Base-by-base conservation (phyloP, 2,113 vertebrate genomes). In the Heliornis fulica region DNA sequence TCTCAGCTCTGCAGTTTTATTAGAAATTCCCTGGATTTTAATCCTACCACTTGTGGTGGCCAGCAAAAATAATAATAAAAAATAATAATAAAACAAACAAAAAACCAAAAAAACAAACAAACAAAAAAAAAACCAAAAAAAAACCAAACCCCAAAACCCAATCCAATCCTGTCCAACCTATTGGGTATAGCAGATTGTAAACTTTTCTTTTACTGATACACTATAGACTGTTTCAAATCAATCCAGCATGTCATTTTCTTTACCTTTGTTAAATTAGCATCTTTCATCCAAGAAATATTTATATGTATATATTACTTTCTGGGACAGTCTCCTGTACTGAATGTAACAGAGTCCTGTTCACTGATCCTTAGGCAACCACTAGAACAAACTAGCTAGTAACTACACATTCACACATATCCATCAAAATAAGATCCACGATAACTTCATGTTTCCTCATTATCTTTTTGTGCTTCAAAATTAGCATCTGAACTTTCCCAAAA, bases 331-430 rank as follows among this genome's bases (percentile, higher is more conserved):
- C 41, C 36, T 61, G 22, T 29, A 21, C 23, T 66, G 54, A 57
- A 38, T 28, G 53, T 56, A 80, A 61, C 29, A 16, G 82, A 89
- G 84, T 87, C 74, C 31, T 65, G n/a, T 45, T 81, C 82, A n/a
- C 77, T 91, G 31, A 34, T 96, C 75, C 81, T 78, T 87, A 85
- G 36, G 93, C 93, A 96, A 95, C 87, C 57, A 74, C 13, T 48
- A 72, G 61, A 81, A 89, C 19, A 60, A 70, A 66, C 45, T 93
- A 92, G 87, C 87, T 93, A 75, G 63, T 51, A 75, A 57, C 75
- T 64, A 69, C 63, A 65, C 79, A 89, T 80, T 85, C 81, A 85
- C 65, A 79, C 66, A 45, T 23, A 70, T 54, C 59, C 66, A 85
- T 77, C 66, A 57, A 79, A 91, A 77, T 41, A 89, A 77, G 59